phyloP scores from a whole-genome alignment of 2,888 invertebrate genomes.

The Aquatica leii region DNA sequence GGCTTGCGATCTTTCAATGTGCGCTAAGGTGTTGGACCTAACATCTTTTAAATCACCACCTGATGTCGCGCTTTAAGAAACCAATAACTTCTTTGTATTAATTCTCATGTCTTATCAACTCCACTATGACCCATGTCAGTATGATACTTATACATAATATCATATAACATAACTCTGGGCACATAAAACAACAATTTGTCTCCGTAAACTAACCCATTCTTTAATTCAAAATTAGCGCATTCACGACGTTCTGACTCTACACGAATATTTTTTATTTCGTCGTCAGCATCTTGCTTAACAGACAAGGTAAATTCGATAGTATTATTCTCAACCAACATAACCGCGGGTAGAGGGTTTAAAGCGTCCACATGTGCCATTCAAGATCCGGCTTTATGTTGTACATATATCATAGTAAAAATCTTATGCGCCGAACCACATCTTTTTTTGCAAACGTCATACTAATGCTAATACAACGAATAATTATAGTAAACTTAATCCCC shows the following conservation, averaged over 20 bases:
- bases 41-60: conserved; percentile 19
- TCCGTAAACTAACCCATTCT: conserved; percentile 24
- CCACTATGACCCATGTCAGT: conserved; percentile 49
- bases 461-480: conserved; percentile 46
- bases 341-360: conserved; percentile 37
- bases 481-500: conserved; percentile 45
- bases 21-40: conserved; percentile 21
- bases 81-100: conserved; percentile 47
- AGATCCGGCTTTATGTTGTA: conserved; percentile 15
- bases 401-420: conserved; percentile 20
- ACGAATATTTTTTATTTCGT: conserved; percentile 37
- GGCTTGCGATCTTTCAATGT: conserved; percentile 32
- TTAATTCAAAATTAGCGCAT: conserved; percentile 26
- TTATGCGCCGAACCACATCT: conserved; percentile 44
- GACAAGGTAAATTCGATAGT: conserved; percentile 40
- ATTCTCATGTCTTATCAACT: conserved; percentile 46
- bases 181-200: conserved; percentile 40
- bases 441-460: conserved; percentile 43
- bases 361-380: conserved; percentile 41
- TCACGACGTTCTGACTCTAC: conserved; percentile 36
- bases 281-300: conserved; percentile 40
- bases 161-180: conserved; percentile 11
- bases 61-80: not conserved
- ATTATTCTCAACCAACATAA: conserved; percentile 40
- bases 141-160: conserved; percentile 39